Evolutionary conservation across 1,140 invertebrate genomes (phyloP), one percentile per base, ranked within the genome.

Genomic region (Microplitis mediator): DNA sequence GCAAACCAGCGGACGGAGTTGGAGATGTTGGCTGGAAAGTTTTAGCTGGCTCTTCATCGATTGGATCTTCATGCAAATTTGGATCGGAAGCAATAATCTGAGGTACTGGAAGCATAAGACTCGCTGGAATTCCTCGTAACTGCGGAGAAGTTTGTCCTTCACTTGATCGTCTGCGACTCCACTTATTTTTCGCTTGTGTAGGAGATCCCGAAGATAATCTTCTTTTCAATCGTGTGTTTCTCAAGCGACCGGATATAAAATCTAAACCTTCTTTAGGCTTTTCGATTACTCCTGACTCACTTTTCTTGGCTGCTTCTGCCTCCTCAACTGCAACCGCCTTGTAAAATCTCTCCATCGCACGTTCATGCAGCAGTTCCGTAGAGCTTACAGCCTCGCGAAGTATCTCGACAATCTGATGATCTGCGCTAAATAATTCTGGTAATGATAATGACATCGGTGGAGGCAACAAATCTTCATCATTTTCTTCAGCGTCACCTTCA

Each of bases 381-480:
- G 94, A 95, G 79, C 94, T 95, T 5, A 94, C 92, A 0, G 93
- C 93, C 73, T 91, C 89, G 6, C 93, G 90, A 9, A 93, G 79
- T 3, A 83, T 74, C 71, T 87, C 82, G 3, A 87, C 75, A 2
- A 88, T 72, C 52, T 85, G 77, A 63, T 86, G 81, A 51, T 86
- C 82, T 0, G 81, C 75, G 67, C 88, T 90, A 76, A 91, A 90
- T 56, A 95, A 81, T 81, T 95, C 93, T 0, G 94, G 94, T 2
- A 94, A 90, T 1, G 93, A 95, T 23, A 94, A 85, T 0, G 94
- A 95, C 69, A 95, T 89, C 1, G 93, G 93, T 1, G 93, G 93
- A 35, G 93, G 91, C 60, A 92, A 88, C 11, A 91, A 82, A 66
- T 90, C 89, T 61, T 92, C 90, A 73, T 90, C 90, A 61, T 82